A percentile compares a stretch with the other conserved stretches of the same genome.
Evolutionary conservation across 2,113 vertebrate genomes (phyloP).

Genomic region (Rana temporaria): DNA sequence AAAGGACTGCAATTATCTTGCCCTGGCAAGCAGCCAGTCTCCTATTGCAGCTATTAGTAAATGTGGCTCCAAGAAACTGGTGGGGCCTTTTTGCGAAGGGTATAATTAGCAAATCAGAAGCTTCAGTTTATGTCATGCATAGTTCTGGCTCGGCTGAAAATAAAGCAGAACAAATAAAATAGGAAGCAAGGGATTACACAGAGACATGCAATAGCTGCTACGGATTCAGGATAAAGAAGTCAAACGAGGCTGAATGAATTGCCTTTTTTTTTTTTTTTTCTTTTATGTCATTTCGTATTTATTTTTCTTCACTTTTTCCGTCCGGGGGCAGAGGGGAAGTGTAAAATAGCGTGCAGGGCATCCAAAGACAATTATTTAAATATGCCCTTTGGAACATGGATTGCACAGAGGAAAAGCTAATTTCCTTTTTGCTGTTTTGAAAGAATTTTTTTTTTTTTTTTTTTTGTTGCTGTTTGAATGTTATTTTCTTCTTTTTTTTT

Average conservation of each 20-base stretch:
- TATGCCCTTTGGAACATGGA: conserved; percentile 27
- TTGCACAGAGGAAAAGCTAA: conserved; percentile 16
- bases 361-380: conserved; percentile 26
- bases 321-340: conserved; percentile 18
- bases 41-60: conserved; percentile 15
- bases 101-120: conserved; percentile 54
- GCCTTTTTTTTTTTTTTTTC: not conserved
- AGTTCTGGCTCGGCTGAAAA: conserved; percentile 17
- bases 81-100: conserved; percentile 39
- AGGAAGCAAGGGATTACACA: conserved; percentile 41
- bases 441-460: not conserved
- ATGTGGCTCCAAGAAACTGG: conserved; percentile 53
- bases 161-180: conserved; percentile 46
- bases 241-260: conserved; percentile 15
- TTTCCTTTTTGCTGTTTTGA: conserved; percentile 24
- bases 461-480: not conserved
- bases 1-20: conserved; percentile 39
- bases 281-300: not conserved
- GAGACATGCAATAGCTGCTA: conserved; percentile 23
- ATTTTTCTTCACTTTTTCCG: conserved; percentile 1
- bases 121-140: conserved; percentile 46
- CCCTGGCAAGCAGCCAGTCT: conserved; percentile 29
- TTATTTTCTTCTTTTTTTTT: too few relatives aligned
- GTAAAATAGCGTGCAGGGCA: not conserved
- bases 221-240: conserved; percentile 26